Evolutionary conservation across 2,888 invertebrate genomes (phyloP).

Genomic region (Pammene fasciana): DNA sequence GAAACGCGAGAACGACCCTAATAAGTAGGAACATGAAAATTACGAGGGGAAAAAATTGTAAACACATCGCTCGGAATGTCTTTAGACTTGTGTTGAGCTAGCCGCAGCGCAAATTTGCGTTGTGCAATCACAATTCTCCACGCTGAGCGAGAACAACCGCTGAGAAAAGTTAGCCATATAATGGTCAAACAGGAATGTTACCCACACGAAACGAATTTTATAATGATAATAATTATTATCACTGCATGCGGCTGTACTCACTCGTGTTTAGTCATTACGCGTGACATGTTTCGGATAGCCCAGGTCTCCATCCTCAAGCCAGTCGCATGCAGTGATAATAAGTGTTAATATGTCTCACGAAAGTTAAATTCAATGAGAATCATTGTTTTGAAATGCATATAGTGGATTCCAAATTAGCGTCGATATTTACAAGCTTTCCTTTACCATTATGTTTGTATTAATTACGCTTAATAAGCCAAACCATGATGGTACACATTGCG

Average conservation of each 20-base stretch:
- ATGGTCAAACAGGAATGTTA: constrained; percentile 28
- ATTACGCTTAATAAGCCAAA: too few species aligned
- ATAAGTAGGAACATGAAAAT: too few species aligned
- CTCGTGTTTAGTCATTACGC: too few species aligned
- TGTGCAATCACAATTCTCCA: constrained; percentile 69
- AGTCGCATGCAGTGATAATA: too few species aligned
- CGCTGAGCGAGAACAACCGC: constrained; percentile 52
- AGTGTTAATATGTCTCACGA: too few species aligned
- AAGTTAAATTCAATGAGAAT: too few species aligned
- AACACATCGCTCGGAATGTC: constrained; percentile 50
- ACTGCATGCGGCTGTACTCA: too few species aligned
- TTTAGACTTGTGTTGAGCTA: constrained; percentile 50
- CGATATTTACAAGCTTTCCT: not conserved
- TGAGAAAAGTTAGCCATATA: constrained; percentile 51
- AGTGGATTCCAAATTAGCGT: not conserved
- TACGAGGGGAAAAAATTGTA: not conserved
- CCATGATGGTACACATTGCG: not conserved
- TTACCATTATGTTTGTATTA: not conserved
- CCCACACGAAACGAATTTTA: constrained; percentile 1
- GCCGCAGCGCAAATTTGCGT: constrained; percentile 51
- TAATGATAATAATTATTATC: too few species aligned
- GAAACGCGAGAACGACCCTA: too few species aligned
- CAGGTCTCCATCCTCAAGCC: too few species aligned
- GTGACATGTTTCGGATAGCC: too few species aligned
- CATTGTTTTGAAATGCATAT: too few species aligned